Conservation (phyloP, 2,888 invertebrate species). For the Onthophagus sagittarius region DNA sequence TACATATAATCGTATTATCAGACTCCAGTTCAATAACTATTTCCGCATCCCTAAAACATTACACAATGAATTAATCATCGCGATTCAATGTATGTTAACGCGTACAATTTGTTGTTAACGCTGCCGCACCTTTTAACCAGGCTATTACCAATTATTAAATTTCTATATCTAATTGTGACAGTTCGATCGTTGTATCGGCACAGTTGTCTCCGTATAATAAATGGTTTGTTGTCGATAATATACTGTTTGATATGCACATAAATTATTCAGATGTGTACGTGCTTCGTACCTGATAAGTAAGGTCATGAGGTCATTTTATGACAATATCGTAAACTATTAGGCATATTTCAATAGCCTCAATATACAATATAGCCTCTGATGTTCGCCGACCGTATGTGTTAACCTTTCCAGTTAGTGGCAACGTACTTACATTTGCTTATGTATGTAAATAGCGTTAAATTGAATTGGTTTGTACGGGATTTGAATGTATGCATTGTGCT, state of each 20-base stretch:
- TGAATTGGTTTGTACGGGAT: neutral
- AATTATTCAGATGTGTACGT: neutral
- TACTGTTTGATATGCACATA: neutral
- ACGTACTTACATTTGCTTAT: neutral
- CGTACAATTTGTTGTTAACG: neutral
- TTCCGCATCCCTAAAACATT: neutral
- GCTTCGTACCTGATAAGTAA: neutral
- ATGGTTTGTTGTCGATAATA: neutral
- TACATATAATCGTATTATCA: neutral
- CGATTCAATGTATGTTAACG: neutral
- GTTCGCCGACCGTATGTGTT: neutral
- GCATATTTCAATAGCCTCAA: neutral
- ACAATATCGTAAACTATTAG: neutral
- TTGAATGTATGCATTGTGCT: neutral
- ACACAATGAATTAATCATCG: neutral
- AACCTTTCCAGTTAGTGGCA: neutral
- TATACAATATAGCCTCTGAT: neutral
- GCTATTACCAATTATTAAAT: neutral
- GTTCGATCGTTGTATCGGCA: neutral
- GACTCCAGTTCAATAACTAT: neutral
- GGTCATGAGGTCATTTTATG: neutral
- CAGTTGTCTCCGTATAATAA: neutral
- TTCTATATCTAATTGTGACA: neutral
- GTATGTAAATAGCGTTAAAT: neutral
- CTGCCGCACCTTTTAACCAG: neutral